These are phyloP conservation scores for Branchellion lobata DNA, from an alignment of 2,888 invertebrate genomes.

Conservation along the genomic window DNA sequence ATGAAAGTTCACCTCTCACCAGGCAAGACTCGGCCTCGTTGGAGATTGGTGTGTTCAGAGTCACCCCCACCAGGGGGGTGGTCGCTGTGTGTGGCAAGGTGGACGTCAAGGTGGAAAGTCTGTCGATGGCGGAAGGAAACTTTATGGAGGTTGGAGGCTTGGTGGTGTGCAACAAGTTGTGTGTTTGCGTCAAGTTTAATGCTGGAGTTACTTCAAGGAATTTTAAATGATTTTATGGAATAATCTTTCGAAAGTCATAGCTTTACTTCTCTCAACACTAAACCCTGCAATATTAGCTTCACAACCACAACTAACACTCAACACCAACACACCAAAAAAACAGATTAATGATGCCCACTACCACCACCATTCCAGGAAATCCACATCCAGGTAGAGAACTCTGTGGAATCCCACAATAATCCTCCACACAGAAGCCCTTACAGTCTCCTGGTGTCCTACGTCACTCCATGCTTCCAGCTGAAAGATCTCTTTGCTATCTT, in stretches of 20 bases:
- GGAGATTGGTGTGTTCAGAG: slow-evolving; percentile 58
- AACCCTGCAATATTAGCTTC: no score
- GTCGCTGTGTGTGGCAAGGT: slow-evolving; percentile 59
- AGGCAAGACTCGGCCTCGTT: neutral
- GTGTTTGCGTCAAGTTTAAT: neutral
- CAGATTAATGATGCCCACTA: neutral
- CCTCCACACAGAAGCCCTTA: slow-evolving; percentile 59
- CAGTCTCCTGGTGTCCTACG: slow-evolving; percentile 60
- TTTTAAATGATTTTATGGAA: neutral
- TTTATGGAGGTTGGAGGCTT: slow-evolving; percentile 57
- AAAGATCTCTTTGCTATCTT: slow-evolving; percentile 61
- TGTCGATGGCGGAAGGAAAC: slow-evolving; percentile 58
- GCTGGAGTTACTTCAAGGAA: neutral
- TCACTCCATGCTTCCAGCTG: slow-evolving; percentile 60
- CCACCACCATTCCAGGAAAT: slow-evolving; percentile 53
- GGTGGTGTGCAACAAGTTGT: neutral
- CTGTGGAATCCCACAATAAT: slow-evolving; percentile 59
- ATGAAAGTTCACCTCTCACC: neutral
- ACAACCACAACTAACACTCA: no score
- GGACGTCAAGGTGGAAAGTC: slow-evolving; percentile 60
- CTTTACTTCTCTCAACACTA: no score
- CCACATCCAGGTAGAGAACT: slow-evolving; percentile 60
- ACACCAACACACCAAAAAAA: no score
- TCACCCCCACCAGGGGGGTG: slow-evolving; percentile 61
- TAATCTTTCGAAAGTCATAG: no score